Percentiles rank a stretch among this genome's conserved stretches.
Evolutionary conservation across 2,797 vertebrate species (phyloP).

Genomic region (Perodicticus potto): DNA sequence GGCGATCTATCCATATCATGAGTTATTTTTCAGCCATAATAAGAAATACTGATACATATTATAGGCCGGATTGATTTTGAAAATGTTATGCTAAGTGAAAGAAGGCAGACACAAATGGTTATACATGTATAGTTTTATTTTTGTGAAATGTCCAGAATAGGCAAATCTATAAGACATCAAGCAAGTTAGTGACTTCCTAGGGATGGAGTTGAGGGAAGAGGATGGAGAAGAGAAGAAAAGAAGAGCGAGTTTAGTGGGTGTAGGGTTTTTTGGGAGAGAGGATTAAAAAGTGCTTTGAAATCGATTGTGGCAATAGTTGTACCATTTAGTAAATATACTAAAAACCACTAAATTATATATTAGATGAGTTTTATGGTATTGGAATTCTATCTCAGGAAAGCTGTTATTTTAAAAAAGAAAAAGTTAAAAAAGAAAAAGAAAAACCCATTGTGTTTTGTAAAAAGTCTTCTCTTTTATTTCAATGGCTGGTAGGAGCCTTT

Average conservation of each 20-base stretch:
- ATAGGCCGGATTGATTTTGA: too few relatives aligned
- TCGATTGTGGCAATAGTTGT: not conserved
- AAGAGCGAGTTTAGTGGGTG: not conserved
- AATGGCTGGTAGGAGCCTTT: not conserved
- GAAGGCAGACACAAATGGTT: not conserved
- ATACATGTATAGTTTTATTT: not conserved
- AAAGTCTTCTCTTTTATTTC: not conserved
- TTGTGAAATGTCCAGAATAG: not conserved
- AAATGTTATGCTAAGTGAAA: not conserved
- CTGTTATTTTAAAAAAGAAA: not conserved
- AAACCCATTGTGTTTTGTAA: not conserved
- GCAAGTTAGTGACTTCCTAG: not conserved
- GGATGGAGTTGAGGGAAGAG: rapidly evolving
- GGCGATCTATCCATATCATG: not conserved
- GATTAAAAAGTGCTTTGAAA: not conserved
- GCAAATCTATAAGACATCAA: not conserved
- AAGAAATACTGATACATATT: not conserved
- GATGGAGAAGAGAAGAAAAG: too few relatives aligned
- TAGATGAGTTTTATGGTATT: not conserved
- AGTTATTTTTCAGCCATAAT: not conserved
- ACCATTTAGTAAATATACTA: not conserved
- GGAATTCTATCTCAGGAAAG: not conserved
- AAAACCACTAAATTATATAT: not conserved
- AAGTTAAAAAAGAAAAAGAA: not conserved
- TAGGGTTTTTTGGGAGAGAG: too few relatives aligned